Conservation (phyloP, 2,113 vertebrate species). For the Sceloporus undulatus region DNA sequence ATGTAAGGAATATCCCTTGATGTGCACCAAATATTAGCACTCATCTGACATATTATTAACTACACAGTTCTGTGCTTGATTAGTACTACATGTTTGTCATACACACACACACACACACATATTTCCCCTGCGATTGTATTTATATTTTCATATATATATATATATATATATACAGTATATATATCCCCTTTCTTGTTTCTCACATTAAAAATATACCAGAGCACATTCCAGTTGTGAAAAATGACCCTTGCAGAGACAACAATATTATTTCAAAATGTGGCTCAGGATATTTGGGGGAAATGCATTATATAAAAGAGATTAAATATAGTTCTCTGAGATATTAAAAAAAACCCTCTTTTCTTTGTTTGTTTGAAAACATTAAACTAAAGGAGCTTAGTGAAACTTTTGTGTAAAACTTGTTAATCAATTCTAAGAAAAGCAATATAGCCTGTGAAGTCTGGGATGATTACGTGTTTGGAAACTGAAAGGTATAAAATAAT, state of each 20-base stretch:
- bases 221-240: slow-evolving; percentile 33
- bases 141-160: background rate
- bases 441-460: slow-evolving; percentile 56
- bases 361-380: rapidly evolving
- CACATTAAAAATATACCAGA: slow-evolving; percentile 42
- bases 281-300: background rate
- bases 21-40: background rate
- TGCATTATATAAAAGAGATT: slow-evolving; percentile 33
- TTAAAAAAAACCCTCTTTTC: background rate
- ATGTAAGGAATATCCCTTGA: background rate
- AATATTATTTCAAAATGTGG: rapidly evolving
- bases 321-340: slow-evolving; percentile 12
- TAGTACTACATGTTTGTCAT: background rate
- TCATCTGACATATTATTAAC: background rate
- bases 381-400: slow-evolving; percentile 45
- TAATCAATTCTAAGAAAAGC: slow-evolving; percentile 57
- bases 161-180: too few species aligned
- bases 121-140: background rate
- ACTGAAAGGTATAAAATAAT: slow-evolving; percentile 56
- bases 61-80: background rate
- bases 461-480: slow-evolving; percentile 41
- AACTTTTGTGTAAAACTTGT: slow-evolving; percentile 56
- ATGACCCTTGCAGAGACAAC: background rate
- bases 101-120: background rate
- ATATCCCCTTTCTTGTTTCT: background rate